These are phyloP conservation scores for Morpho deidamia DNA, from an alignment of 2,888 invertebrate genomes.

Conservation along the genomic window DNA sequence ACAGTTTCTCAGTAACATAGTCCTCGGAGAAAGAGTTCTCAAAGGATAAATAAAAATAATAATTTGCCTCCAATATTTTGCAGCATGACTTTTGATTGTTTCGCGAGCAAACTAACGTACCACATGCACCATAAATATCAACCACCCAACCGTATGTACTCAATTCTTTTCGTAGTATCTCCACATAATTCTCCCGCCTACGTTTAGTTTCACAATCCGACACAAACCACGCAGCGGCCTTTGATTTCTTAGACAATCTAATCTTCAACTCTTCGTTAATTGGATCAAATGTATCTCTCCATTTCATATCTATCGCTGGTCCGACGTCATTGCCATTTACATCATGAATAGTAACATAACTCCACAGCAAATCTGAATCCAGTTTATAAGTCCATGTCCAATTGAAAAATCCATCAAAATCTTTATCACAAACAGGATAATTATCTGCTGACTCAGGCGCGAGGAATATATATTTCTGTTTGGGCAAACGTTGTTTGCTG, in stretches of 20 bases:
- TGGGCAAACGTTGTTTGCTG: constrained; percentile 27
- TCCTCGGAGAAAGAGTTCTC: not conserved
- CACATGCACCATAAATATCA: not conserved
- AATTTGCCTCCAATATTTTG: not conserved
- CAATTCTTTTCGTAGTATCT: not conserved
- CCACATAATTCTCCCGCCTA: not conserved
- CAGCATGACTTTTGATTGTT: not conserved
- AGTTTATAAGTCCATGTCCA: constrained; percentile 38
- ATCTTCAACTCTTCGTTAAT: not conserved
- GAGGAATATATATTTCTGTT: constrained; percentile 49
- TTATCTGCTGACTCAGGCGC: constrained; percentile 47
- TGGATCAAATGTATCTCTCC: not conserved
- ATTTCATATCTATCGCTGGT: constrained; percentile 15
- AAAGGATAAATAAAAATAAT: not conserved
- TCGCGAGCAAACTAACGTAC: not conserved
- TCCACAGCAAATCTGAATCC: constrained; percentile 32
- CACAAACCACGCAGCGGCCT: not conserved
- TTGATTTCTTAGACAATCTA: not conserved
- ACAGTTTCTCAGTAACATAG: not conserved
- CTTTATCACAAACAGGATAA: constrained; percentile 37
- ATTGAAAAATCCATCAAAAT: constrained; percentile 35
- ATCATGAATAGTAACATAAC: constrained; percentile 31
- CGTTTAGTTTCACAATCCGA: not conserved
- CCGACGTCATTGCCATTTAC: constrained; percentile 25
- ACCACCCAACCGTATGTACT: not conserved